These are phyloP conservation scores for Metopolophium dirhodum DNA, from an alignment of 1,140 invertebrate genomes.

Conservation along the genomic window DNA sequence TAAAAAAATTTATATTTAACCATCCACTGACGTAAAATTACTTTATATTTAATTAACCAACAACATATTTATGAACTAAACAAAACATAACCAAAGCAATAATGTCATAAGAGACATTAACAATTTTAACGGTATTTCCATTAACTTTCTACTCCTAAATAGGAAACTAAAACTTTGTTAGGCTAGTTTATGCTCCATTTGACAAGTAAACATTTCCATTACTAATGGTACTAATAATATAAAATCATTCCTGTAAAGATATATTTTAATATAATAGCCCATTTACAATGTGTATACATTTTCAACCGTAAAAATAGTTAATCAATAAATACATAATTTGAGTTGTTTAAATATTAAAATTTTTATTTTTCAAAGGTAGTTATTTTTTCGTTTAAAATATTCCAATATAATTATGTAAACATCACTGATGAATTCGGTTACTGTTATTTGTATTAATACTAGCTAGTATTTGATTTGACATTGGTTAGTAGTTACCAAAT, in stretches of 20 bases:
- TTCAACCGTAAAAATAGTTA: background rate
- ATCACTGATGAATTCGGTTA: background rate
- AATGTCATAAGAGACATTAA: background rate
- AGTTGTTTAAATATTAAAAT: background rate
- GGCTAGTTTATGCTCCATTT: background rate
- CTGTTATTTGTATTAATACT: background rate
- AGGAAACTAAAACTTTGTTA: slow-evolving; percentile 17
- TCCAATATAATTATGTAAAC: slow-evolving; percentile 8
- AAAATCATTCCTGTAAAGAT: background rate
- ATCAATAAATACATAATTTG: slow-evolving; percentile 6
- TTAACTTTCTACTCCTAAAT: slow-evolving; percentile 22
- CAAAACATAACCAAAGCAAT: background rate
- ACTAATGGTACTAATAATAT: slow-evolving; percentile 17
- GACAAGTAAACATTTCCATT: background rate
- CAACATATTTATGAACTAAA: background rate
- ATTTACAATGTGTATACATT: background rate
- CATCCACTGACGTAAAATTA: background rate
- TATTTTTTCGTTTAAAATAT: background rate
- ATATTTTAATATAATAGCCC: background rate
- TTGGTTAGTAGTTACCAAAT: background rate
- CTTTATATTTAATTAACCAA: background rate
- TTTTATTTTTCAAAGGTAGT: background rate
- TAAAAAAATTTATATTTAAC: background rate
- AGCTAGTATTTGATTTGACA: background rate
- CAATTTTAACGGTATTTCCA: slow-evolving; percentile 2